phyloP scores from a whole-genome alignment of 37 sponge, comb jelly and placozoan genomes.

The Spongia lamella region DNA sequence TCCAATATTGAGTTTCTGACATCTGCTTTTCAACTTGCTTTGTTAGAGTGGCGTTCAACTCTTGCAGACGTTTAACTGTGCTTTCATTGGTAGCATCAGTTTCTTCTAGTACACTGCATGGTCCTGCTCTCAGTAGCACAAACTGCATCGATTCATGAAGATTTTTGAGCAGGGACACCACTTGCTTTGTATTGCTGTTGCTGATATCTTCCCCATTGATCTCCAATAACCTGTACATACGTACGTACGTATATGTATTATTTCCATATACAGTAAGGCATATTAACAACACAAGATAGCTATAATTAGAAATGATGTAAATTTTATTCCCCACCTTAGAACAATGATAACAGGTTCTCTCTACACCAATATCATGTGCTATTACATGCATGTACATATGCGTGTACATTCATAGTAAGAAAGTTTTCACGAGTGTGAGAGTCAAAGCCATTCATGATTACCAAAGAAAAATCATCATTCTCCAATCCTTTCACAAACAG shows the following conservation, averaged over 20 bases:
- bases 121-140: conserved; percentile 1
- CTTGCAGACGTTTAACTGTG: conserved; percentile 1
- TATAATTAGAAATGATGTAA: too few species aligned
- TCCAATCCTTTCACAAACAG: too few species aligned
- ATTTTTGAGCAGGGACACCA: conserved; percentile 7
- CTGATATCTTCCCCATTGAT: conserved; percentile 34
- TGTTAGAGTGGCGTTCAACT: conserved; percentile 19
- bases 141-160: conserved; percentile 17
- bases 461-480: too few species aligned
- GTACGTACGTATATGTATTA: conserved; percentile 2
- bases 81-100: not conserved
- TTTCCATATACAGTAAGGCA: not conserved
- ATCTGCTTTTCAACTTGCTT: conserved; percentile 23
- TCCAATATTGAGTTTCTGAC: conserved; percentile 38
- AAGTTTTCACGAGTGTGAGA: too few species aligned
- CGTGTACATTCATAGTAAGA: too few species aligned
- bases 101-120: too few species aligned
- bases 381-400: too few species aligned
- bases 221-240: conserved; percentile 32
- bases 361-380: too few species aligned
- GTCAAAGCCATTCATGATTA: too few species aligned
- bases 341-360: too few species aligned
- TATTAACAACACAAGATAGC: too few species aligned
- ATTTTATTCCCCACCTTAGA: too few species aligned
- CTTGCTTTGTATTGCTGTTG: conserved; percentile 20